Conservation (phyloP, 1,140 invertebrate genomes). For the Cephus cinctus region DNA sequence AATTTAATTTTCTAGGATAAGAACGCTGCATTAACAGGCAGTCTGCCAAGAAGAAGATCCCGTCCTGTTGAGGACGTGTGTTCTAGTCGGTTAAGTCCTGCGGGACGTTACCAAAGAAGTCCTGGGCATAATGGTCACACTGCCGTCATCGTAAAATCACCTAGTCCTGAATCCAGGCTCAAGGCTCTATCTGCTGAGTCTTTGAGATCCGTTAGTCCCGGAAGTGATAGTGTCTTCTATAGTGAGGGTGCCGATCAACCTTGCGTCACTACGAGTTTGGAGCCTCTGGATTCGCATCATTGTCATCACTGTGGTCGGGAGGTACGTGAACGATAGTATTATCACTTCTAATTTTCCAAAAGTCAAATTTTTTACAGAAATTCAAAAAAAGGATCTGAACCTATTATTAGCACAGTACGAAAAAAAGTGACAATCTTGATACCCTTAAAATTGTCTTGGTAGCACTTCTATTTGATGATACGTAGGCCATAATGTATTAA, state of each 20-base stretch:
- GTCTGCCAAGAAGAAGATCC: constrained; percentile 66
- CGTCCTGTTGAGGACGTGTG: constrained; percentile 57
- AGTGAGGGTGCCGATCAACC: constrained; percentile 68
- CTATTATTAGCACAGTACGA: no score
- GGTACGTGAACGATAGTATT: constrained; percentile 39
- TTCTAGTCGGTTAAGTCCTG: constrained; percentile 43
- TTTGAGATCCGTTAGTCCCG: constrained; percentile 78
- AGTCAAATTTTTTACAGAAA: no score
- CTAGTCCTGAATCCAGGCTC: constrained; percentile 57
- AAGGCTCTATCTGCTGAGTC: constrained; percentile 85
- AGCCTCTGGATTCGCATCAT: constrained; percentile 52
- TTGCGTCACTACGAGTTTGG: constrained; percentile 16
- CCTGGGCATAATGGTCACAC: constrained; percentile 44
- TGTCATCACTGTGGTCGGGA: constrained; percentile 81
- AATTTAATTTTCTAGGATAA: constrained; percentile 43
- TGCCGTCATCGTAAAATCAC: constrained; percentile 46
- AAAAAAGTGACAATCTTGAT: no score
- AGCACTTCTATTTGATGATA: no score
- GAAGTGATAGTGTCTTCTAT: constrained; percentile 86
- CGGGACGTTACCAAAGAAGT: constrained; percentile 42
- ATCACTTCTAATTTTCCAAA: background rate
- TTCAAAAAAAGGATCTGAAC: no score
- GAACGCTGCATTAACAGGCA: constrained; percentile 64
- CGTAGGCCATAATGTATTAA: no score
- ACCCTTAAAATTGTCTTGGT: no score